Evolutionary conservation across 2,113 vertebrate species (phyloP), one percentile per base, ranked within the genome.

Genomic region (Hemiscyllium ocellatum): DNA sequence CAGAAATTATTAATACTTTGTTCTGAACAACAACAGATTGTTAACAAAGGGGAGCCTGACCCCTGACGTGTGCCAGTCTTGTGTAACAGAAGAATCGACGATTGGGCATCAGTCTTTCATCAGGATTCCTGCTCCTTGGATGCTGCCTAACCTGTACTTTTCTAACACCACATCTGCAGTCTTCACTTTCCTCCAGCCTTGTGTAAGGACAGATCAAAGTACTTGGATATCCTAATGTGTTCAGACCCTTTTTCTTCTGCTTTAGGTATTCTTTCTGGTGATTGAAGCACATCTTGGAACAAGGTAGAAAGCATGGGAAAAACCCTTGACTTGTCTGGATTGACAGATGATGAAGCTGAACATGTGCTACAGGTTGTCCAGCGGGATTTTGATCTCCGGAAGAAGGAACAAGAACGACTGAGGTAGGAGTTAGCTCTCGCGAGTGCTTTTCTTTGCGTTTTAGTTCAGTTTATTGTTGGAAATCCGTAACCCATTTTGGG

Each of bases 361-460:
- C 99, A 99, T 4, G 98, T 99, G 95, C 98, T 99, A 96, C 98
- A 98, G 96, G 99, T 99, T 96, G 98, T 99, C 96, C 98, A 98
- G 96, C 97, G 99, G 96, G 99, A 99, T 97, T 99, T 99, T 98
- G 98, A 97, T 96, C 98, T 99, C 65, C 97, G 99, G 61, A 99
- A 99, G 96, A 99, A 98, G 96, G 99, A 99, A 97, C 98, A 99
- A 96, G 98, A 99, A 91, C 98, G 99, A 65, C 97, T 99, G 61
- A 98, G 98, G 99, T 99, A 97, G 98, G 98, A 50, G 22, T 24
- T 94, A 8, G 29, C n/a, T 37, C 24, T 69, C 69, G 91, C 26
- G 1, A 29, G 87, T 56, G 24, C 26, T 90, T 15, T 17, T n/a
- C 26, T 26, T 42, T 33, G 72, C 8, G 78, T 83, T 83, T 47